These are phyloP conservation scores for Melanotaenia pygmaea DNA, from an alignment of 2,797 vertebrate genomes.

Conservation along the genomic window DNA sequence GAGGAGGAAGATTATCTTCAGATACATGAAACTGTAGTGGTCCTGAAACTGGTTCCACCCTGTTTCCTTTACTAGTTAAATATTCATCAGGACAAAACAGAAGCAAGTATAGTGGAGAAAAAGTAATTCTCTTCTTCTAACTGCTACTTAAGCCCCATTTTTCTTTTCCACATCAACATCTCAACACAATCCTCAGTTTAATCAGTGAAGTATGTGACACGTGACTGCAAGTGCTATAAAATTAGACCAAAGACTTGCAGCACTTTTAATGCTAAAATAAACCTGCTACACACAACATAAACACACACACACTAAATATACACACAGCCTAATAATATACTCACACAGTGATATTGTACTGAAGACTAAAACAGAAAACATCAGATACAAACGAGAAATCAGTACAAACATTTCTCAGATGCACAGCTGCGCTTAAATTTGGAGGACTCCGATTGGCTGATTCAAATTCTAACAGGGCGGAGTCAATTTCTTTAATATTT, in stretches of 20 bases:
- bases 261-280: slow-evolving; percentile 31
- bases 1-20: background rate
- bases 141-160: background rate
- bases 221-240: slow-evolving; percentile 11
- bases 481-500: background rate
- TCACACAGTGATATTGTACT: background rate
- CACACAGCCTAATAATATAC: background rate
- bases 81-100: background rate
- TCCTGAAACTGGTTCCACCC: background rate
- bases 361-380: background rate
- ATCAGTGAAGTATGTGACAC: background rate
- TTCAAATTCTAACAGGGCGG: background rate
- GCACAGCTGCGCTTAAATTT: background rate
- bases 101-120: background rate
- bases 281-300: background rate
- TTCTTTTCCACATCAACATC: slow-evolving; percentile 32
- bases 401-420: background rate
- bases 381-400: background rate
- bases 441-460: background rate
- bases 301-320: background rate
- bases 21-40: background rate
- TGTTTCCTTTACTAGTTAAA: background rate
- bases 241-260: slow-evolving; percentile 38
- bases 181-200: background rate
- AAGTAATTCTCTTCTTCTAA: background rate